These are phyloP conservation scores for Ctena decussata DNA, from an alignment of 2,888 invertebrate species.

Conservation along the genomic window DNA sequence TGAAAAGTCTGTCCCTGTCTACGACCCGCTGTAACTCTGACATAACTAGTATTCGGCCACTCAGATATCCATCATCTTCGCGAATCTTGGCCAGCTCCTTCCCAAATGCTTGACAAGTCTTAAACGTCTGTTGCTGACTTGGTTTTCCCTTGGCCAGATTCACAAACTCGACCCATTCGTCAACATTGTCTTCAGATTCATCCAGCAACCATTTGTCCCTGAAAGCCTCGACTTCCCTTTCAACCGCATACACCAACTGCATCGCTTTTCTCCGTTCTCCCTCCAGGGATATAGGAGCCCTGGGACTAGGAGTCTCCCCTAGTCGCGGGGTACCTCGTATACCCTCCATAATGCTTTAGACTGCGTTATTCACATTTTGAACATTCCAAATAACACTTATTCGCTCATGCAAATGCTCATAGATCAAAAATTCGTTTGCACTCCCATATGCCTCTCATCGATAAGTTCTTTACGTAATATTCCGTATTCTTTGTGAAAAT, in stretches of 20 bases:
- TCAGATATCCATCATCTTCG: slow-evolving; percentile 54
- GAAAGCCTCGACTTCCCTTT: slow-evolving; percentile 67
- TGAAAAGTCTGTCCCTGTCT: slow-evolving; percentile 60
- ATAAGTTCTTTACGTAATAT: too few relatives aligned
- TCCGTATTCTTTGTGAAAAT: too few relatives aligned
- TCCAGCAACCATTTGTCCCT: slow-evolving; percentile 68
- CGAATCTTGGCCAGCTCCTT: slow-evolving; percentile 51
- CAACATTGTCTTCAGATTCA: slow-evolving; percentile 63
- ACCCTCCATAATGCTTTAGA: neutral
- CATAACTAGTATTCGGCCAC: slow-evolving; percentile 42
- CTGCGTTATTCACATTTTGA: too few relatives aligned
- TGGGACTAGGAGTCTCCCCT: slow-evolving; percentile 52
- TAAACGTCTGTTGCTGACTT: slow-evolving; percentile 29
- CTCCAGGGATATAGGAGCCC: slow-evolving; percentile 77
- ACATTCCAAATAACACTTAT: too few relatives aligned
- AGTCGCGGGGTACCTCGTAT: slow-evolving; percentile 26
- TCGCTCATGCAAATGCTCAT: too few relatives aligned
- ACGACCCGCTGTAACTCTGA: slow-evolving; percentile 56
- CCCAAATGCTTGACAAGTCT: slow-evolving; percentile 49
- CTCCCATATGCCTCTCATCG: too few relatives aligned
- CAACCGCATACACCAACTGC: slow-evolving; percentile 73
- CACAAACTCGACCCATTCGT: slow-evolving; percentile 65
- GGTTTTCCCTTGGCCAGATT: slow-evolving; percentile 51
- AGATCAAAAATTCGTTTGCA: too few relatives aligned
- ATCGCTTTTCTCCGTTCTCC: slow-evolving; percentile 78